phyloP scores from a whole-genome alignment of 2,888 invertebrate genomes.

The Magallana nippona region DNA sequence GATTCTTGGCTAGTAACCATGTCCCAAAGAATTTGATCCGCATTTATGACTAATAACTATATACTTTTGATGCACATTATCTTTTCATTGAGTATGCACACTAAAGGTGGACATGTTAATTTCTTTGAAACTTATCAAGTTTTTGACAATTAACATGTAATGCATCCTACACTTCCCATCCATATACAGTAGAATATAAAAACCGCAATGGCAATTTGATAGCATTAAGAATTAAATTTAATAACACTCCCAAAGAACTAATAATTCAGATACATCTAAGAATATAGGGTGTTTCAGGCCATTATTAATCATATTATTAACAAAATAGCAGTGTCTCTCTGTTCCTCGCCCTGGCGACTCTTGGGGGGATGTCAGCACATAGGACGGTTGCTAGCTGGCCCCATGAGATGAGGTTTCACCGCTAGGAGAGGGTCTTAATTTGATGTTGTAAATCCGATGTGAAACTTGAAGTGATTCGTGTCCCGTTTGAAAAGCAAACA shows the following conservation, averaged over 20 bases:
- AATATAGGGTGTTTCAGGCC: not conserved
- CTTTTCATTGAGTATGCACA: not conserved
- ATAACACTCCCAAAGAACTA: not conserved
- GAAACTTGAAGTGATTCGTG: conserved; percentile 39
- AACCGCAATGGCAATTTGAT: not conserved
- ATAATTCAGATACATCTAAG: not conserved
- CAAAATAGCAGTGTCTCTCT: conserved; percentile 16
- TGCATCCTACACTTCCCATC: not conserved
- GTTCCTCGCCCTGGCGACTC: not conserved
- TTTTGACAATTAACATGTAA: not conserved
- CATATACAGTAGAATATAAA: not conserved
- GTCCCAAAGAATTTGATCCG: conserved; percentile 1
- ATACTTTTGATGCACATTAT: not conserved
- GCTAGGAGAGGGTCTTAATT: conserved; percentile 17
- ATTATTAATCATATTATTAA: conserved; percentile 18
- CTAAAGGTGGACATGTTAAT: not conserved
- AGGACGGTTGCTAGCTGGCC: not conserved
- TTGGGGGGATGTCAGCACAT: not conserved
- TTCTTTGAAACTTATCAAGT: not conserved
- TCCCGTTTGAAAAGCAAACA: conserved; percentile 36
- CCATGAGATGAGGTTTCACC: conserved; percentile 31
- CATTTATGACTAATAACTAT: conserved; percentile 21
- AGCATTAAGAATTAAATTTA: conserved; percentile 23
- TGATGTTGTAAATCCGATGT: conserved; percentile 35
- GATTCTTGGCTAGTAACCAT: not conserved